Evolutionary conservation across 2,113 vertebrate species (phyloP), one percentile per base, ranked within the genome.

Genomic region (Erpornis zantholeuca): DNA sequence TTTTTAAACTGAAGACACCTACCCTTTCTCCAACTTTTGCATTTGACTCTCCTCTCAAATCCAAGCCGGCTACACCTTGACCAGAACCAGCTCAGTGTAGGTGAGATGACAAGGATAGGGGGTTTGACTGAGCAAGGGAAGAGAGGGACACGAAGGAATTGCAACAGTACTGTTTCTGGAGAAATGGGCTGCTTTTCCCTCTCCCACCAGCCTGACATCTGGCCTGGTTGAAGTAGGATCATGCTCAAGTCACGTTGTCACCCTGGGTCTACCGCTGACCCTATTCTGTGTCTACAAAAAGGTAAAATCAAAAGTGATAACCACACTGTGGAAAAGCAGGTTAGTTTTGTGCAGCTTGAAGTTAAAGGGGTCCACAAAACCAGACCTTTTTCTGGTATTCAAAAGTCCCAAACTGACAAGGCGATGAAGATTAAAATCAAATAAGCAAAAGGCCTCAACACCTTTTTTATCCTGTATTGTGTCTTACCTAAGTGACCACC

Each of bases 231-330:
- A 70, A 77, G 42, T 11, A 54, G 36, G 27, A 60, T 44, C 22
- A n/a, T 0, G 1, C 33, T 24, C 28, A 71, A 71, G 45, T 54
- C 38, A 47, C 0, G 0, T 2, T 45, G 9, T 1, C 69, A 18
- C 15, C 33, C 36, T 8, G 19, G 10, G 13, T 47, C 49, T 85
- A 76, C 1, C 0, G 2, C 2, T 4, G 78, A 53, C 21, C 10
- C 36, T 87, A 27, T 33, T 86, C 38, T 81, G 8, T 12, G 28
- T 22, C 45, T 19, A 25, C 6, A 15, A 31, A 57, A 45, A 35
- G 33, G 16, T 35, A 61, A 82, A 90, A 19, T 3, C 22, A 44
- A 9, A 85, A 57, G 28, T 27, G 4, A 36, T 7, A 23, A n/a
- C 9, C 44, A 56, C 17, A 28, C 16, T 28, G 14, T 29, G 42